Conservation (phyloP, 2,113 vertebrate genomes). For the Crotophaga sulcirostris region DNA sequence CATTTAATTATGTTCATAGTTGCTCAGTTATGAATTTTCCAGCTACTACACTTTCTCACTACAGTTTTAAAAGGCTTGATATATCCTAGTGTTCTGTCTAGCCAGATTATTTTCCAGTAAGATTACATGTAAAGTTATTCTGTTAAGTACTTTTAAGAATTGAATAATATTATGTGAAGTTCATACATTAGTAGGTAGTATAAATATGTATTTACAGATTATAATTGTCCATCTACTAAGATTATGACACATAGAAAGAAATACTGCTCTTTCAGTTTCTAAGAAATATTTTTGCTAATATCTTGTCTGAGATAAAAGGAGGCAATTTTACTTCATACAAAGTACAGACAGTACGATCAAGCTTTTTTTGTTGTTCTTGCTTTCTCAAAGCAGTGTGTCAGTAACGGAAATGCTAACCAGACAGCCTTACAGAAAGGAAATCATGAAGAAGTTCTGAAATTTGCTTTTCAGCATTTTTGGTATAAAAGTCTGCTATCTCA, state of each 20-base stretch:
- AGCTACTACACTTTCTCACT: neutral
- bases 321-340: slow-evolving; percentile 20
- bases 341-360: neutral
- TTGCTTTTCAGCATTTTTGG: neutral
- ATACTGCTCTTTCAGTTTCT: neutral
- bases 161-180: neutral
- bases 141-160: neutral
- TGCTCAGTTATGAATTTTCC: slow-evolving; percentile 7
- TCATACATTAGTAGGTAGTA: neutral
- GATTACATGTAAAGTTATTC: neutral
- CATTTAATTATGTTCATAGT: neutral
- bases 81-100: neutral
- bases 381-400: neutral
- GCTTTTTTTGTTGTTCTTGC: neutral
- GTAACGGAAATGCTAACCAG: neutral
- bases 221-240: neutral
- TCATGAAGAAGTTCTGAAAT: neutral
- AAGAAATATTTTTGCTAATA: slow-evolving; percentile 24
- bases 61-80: neutral
- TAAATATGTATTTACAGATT: neutral
- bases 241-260: neutral
- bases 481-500: neutral
- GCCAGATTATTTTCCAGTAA: neutral
- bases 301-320: slow-evolving; percentile 37
- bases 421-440: neutral